phyloP scores from a whole-genome alignment of 2,888 invertebrate genomes.

The Mantis religiosa region DNA sequence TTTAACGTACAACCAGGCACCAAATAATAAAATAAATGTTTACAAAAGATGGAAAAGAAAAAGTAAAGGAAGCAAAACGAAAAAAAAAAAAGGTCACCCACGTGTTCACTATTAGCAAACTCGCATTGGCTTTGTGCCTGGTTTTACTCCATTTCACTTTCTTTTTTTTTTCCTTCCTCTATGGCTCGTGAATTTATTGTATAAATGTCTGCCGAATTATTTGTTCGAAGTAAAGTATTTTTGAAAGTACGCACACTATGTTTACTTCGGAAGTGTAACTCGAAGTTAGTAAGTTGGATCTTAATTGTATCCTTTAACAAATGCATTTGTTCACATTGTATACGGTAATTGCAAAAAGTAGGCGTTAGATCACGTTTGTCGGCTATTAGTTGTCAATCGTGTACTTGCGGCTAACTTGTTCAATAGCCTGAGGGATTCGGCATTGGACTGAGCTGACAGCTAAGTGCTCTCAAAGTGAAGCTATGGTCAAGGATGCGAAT shows the following conservation, averaged over 20 bases:
- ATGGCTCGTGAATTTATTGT: too few species aligned
- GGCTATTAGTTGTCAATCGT: neutral
- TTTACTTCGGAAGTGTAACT: neutral
- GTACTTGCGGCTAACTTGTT: neutral
- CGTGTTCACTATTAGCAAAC: too few species aligned
- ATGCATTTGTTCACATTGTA: neutral
- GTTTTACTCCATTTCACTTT: too few species aligned
- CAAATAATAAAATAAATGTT: too few species aligned
- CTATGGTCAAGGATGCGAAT: neutral
- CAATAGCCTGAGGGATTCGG: neutral
- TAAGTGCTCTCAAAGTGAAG: neutral
- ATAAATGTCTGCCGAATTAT: too few species aligned
- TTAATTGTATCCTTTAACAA: neutral
- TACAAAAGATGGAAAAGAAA: too few species aligned
- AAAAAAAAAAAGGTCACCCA: too few species aligned
- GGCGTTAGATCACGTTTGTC: neutral
- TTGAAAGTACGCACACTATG: neutral
- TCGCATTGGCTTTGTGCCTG: too few species aligned
- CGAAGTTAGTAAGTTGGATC: neutral
- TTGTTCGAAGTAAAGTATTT: too few species aligned
- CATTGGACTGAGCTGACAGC: neutral
- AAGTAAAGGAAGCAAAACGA: too few species aligned
- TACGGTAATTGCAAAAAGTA: neutral
- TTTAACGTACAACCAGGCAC: too few species aligned
- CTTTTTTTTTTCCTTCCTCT: too few species aligned